Evolutionary conservation across 2,797 vertebrate species (phyloP).

Genomic region (Manis javanica): DNA sequence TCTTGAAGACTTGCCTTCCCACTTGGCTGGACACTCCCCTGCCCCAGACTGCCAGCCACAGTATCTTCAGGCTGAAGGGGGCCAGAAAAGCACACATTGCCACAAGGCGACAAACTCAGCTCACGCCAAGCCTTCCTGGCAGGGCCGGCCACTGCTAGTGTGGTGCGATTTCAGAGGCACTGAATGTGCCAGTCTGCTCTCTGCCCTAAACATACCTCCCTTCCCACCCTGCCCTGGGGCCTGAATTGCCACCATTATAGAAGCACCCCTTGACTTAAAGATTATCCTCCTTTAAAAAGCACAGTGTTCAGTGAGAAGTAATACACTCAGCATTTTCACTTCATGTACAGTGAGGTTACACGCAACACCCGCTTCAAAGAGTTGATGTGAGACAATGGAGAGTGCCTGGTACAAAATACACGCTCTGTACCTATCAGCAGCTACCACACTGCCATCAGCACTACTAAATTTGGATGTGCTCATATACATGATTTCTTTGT

Average conservation of each 20-base stretch:
- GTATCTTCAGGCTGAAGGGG: background rate
- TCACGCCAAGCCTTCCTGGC: conserved; percentile 45
- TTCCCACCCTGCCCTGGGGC: background rate
- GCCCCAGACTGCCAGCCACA: conserved; percentile 27
- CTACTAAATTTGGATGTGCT: background rate
- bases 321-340: background rate
- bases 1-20: conserved; percentile 73
- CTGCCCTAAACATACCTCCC: background rate
- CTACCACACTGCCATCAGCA: background rate
- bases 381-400: background rate
- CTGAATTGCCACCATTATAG: background rate
- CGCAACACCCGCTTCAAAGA: background rate
- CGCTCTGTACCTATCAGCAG: background rate
- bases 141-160: background rate
- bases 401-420: background rate
- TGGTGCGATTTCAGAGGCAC: background rate
- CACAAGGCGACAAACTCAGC: background rate
- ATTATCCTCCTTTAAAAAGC: background rate
- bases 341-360: background rate
- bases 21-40: conserved; percentile 72
- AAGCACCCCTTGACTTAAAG: background rate
- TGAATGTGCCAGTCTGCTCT: background rate
- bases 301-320: background rate
- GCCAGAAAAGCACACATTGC: background rate
- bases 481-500: background rate